Percentiles rank a stretch among this genome's conserved stretches.
phyloP scores from a whole-genome alignment of 1,140 invertebrate genomes.

The Lucilia sericata region DNA sequence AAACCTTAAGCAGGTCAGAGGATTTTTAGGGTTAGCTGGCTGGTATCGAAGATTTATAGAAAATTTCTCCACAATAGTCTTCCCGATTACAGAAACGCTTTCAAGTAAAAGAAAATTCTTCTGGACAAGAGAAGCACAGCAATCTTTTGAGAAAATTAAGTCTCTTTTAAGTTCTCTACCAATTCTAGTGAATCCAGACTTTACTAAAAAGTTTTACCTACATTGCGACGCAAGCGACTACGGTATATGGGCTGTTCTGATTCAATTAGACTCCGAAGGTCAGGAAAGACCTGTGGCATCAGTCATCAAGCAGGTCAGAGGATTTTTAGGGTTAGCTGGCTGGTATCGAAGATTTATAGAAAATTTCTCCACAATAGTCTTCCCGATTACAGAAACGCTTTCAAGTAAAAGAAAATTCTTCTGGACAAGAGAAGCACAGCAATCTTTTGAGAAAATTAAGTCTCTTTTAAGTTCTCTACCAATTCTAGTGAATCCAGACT shows the following conservation, averaged over 20 bases:
- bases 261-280: constrained; percentile 44
- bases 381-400: background rate
- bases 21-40: constrained; percentile 1
- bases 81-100: background rate
- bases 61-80: constrained; percentile 14
- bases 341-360: constrained; percentile 19
- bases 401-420: background rate
- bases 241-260: constrained; percentile 50
- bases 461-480: constrained; percentile 44
- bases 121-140: background rate
- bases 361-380: constrained; percentile 14
- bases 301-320: background rate
- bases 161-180: constrained; percentile 44
- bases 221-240: constrained; percentile 51
- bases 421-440: background rate
- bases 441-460: constrained; percentile 16
- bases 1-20: background rate
- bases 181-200: constrained; percentile 50
- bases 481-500: constrained; percentile 50
- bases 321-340: constrained; percentile 1
- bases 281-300: constrained; percentile 50
- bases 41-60: constrained; percentile 19
- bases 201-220: constrained; percentile 45
- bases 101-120: background rate
- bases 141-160: constrained; percentile 16